A percentile compares a stretch with the other conserved stretches of the same genome.
Evolutionary conservation across 2,797 vertebrate genomes (phyloP).

Genomic region (Vultur gryphus): DNA sequence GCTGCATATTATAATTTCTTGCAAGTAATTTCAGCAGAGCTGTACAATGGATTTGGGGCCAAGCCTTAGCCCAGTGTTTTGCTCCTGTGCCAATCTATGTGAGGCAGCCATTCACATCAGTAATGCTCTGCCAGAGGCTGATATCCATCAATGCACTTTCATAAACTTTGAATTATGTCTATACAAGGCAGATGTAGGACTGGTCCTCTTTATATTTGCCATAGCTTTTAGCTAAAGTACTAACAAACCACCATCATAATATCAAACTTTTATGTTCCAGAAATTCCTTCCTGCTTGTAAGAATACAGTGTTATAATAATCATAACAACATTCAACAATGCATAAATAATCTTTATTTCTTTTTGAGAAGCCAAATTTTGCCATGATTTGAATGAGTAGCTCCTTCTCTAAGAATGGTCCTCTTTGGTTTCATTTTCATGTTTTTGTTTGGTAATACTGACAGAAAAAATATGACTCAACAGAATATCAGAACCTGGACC

Average conservation of each 20-base stretch:
- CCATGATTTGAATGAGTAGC: not conserved
- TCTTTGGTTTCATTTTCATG: not conserved
- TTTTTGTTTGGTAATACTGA: not conserved
- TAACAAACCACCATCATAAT: not conserved
- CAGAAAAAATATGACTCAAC: not conserved
- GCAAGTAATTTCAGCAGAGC: not conserved
- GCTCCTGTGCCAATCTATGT: not conserved
- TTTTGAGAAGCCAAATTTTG: not conserved
- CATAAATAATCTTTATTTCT: not conserved
- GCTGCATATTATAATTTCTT: not conserved
- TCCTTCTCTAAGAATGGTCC: not conserved
- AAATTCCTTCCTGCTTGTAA: not conserved
- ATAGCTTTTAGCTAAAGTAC: not conserved
- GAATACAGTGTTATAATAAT: not conserved
- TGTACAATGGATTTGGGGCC: not conserved
- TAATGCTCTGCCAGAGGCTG: not conserved
- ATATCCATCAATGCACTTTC: not conserved
- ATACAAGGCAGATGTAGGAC: accelerated
- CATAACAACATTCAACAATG: not conserved
- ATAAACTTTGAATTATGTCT: not conserved
- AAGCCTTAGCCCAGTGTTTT: not conserved
- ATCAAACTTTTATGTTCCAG: not conserved
- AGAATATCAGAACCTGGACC: not conserved
- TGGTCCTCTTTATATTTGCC: not conserved
- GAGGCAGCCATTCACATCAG: not conserved